Percentiles rank a stretch among this genome's conserved stretches.
These are phyloP conservation scores for Pelecanoides urinatrix DNA, from an alignment of 2,113 vertebrate genomes.

Conservation along the genomic window DNA sequence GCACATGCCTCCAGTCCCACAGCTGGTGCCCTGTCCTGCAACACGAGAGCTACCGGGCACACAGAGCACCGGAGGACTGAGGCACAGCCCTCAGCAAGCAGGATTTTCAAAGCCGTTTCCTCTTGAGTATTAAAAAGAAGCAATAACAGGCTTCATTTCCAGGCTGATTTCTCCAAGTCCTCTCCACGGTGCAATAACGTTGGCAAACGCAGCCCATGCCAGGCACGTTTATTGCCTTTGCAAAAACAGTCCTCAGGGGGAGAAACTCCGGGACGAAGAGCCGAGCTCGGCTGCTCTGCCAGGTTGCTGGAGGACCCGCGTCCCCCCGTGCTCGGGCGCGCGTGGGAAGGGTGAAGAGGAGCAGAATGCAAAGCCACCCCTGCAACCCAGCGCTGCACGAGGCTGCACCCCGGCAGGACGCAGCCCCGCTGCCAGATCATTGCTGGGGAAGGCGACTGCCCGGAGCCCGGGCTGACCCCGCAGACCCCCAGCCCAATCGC, in stretches of 20 bases:
- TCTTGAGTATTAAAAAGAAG: background rate
- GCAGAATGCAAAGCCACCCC: background rate
- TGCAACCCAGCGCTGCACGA: too few species aligned
- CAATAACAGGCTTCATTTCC: background rate
- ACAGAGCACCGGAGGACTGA: rapidly evolving
- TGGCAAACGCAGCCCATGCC: background rate
- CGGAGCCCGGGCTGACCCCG: background rate
- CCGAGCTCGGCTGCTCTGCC: background rate
- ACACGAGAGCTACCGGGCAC: background rate
- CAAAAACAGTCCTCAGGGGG: background rate
- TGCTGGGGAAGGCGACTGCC: background rate
- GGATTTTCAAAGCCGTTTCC: background rate
- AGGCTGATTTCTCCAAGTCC: background rate
- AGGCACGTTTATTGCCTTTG: background rate
- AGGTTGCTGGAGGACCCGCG: background rate
- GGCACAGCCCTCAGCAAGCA: background rate
- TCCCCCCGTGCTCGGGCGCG: rapidly evolving
- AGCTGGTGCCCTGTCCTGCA: background rate
- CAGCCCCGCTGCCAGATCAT: background rate
- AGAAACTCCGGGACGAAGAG: background rate
- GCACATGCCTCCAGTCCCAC: background rate
- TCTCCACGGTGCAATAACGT: background rate
- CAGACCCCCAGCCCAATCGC: rapidly evolving
- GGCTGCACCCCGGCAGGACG: background rate
- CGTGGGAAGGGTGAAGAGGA: background rate